These are phyloP conservation scores for Catostomus latipinnis DNA, from an alignment of 2,797 vertebrate genomes.

Conservation along the genomic window DNA sequence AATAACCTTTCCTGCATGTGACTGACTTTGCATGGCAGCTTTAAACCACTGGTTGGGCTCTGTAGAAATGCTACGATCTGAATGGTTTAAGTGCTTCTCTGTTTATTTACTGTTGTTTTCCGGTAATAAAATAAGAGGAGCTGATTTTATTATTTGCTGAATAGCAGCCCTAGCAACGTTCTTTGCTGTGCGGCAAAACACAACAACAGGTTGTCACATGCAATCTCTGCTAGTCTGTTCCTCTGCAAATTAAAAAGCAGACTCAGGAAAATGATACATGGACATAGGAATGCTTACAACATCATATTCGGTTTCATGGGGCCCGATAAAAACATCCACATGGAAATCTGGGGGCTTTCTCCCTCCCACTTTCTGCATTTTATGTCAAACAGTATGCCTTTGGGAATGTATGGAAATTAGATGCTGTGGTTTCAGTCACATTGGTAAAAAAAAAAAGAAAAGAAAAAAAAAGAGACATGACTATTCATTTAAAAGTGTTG, in stretches of 20 bases:
- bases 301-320: constrained; percentile 45
- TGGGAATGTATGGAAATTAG: constrained; percentile 4
- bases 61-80: constrained; percentile 64
- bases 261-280: constrained; percentile 67
- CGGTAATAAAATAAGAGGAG: constrained; percentile 78
- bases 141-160: constrained; percentile 70
- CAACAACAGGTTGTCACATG: constrained; percentile 78
- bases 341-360: not conserved
- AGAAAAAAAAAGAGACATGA: not conserved
- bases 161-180: constrained; percentile 75
- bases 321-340: constrained; percentile 36
- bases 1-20: constrained; percentile 37
- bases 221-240: constrained; percentile 61
- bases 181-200: constrained; percentile 64
- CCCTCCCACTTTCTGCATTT: not conserved
- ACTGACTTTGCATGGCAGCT: constrained; percentile 48
- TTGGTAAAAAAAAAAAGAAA: not conserved
- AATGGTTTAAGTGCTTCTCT: constrained; percentile 77
- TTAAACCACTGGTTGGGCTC: constrained; percentile 62
- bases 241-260: constrained; percentile 66
- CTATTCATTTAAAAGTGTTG: not conserved
- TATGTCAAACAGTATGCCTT: not conserved
- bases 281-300: constrained; percentile 44
- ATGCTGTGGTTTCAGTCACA: constrained; percentile 14
- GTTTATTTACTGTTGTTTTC: constrained; percentile 84